phyloP scores from a whole-genome alignment of 2,113 vertebrate genomes.

The Miniopterus natalensis region DNA sequence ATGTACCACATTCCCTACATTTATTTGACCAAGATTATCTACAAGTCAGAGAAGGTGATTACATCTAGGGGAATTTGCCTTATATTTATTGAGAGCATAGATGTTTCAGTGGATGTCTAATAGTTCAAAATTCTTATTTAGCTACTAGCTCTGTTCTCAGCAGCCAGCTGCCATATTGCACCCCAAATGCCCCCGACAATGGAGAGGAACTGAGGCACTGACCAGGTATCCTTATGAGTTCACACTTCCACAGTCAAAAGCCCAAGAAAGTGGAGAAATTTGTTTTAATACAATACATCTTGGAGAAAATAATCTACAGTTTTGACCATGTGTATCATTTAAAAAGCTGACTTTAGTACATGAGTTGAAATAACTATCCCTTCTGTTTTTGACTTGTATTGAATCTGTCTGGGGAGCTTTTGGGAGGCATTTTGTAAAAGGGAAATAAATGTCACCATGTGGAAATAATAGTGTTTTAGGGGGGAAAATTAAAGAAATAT shows the following conservation, averaged over 20 bases:
- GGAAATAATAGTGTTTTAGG: slow-evolving; percentile 79
- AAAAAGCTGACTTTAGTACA: slow-evolving; percentile 66
- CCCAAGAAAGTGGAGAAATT: background rate
- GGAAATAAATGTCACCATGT: slow-evolving; percentile 79
- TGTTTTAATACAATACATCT: slow-evolving; percentile 31
- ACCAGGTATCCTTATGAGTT: background rate
- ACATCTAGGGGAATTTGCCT: background rate
- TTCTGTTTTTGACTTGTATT: slow-evolving; percentile 63
- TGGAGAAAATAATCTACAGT: slow-evolving; percentile 37
- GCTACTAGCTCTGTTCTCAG: background rate
- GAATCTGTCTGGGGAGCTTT: slow-evolving; percentile 52
- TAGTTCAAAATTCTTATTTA: background rate
- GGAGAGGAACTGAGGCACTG: background rate
- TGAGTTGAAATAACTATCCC: slow-evolving; percentile 71
- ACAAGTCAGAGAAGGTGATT: background rate
- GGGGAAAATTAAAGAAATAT: slow-evolving; percentile 72
- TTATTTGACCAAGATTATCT: background rate
- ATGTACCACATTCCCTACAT: background rate
- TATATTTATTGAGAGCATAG: background rate
- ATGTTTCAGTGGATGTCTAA: background rate
- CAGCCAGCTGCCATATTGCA: background rate
- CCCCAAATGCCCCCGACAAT: background rate
- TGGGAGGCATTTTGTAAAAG: slow-evolving; percentile 73
- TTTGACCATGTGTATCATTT: slow-evolving; percentile 29
- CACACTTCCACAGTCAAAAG: slow-evolving; percentile 9